These are phyloP conservation scores for Turritopsis rubra DNA, from an alignment of 30 jellyfish, hydroid and myxozoan genomes.

Conservation along the genomic window DNA sequence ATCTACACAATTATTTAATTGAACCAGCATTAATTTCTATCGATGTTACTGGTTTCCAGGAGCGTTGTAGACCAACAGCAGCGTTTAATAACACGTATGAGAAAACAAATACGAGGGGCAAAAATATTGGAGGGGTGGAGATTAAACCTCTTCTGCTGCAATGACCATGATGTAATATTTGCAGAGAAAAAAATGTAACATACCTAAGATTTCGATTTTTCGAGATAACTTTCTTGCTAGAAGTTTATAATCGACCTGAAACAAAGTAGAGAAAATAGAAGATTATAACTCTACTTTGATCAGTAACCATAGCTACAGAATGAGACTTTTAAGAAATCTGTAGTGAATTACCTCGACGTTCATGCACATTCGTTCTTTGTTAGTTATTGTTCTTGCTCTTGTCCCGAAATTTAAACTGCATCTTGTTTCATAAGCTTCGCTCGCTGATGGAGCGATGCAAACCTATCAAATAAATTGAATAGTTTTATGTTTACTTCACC, in stretches of 20 bases:
- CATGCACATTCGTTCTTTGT: conserved; percentile 68
- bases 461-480: conserved; percentile 43
- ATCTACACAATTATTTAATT: too few species aligned
- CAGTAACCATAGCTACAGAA: not conserved
- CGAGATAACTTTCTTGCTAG: conserved; percentile 57
- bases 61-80: too few species aligned
- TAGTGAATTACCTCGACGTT: conserved; percentile 71
- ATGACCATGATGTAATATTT: too few species aligned
- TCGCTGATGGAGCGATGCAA: conserved; percentile 95
- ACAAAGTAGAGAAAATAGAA: not conserved
- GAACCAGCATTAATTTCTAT: too few species aligned
- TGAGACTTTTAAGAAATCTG: not conserved
- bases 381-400: conserved; percentile 95
- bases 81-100: too few species aligned
- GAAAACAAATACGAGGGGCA: too few species aligned
- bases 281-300: too few species aligned
- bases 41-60: too few species aligned
- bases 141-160: too few species aligned
- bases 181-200: too few species aligned
- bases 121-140: too few species aligned
- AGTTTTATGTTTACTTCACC: too few species aligned
- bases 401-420: conserved; percentile 97
- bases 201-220: conserved; percentile 80
- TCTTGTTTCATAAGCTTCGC: conserved; percentile 96
- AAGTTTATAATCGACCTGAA: conserved; percentile 74